These are phyloP conservation scores for Synchiropus splendidus DNA, from an alignment of 2,113 vertebrate species.

Conservation along the genomic window DNA sequence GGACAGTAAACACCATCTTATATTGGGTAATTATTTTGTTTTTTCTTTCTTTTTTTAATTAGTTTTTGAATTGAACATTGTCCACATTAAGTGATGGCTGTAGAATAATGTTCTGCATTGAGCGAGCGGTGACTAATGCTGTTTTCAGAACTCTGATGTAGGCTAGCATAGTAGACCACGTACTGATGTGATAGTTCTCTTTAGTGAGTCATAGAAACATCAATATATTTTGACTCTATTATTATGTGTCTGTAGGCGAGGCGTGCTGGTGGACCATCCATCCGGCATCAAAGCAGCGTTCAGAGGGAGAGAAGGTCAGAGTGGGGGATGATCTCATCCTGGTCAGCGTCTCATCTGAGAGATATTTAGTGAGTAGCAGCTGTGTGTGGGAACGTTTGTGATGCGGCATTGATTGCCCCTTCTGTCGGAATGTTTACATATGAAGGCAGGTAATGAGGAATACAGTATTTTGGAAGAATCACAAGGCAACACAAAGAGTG, in stretches of 20 bases:
- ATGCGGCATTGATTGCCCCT: neutral
- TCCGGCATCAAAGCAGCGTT: constrained; percentile 69
- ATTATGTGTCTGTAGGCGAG: constrained; percentile 65
- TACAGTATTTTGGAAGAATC: no score
- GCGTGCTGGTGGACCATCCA: constrained; percentile 80
- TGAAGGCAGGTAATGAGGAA: no score
- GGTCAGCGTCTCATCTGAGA: constrained; percentile 93
- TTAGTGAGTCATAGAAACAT: neutral
- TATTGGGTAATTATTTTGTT: no score
- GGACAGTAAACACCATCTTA: no score
- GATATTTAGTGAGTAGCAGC: constrained; percentile 83
- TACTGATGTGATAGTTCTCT: neutral
- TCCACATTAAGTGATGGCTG: no score
- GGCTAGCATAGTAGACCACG: neutral
- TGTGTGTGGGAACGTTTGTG: constrained; percentile 3
- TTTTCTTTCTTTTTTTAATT: no score
- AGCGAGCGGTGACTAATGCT: neutral
- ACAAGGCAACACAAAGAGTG: no score
- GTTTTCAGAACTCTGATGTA: neutral
- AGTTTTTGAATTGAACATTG: no score
- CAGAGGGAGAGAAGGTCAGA: constrained; percentile 87
- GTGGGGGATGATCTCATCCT: constrained; percentile 95
- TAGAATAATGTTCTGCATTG: no score
- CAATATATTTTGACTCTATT: neutral
- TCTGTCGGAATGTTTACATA: no score